Percentiles rank a stretch among this genome's conserved stretches.
Evolutionary conservation across 2,113 vertebrate genomes (phyloP).

Genomic region (Lophius piscatorius): DNA sequence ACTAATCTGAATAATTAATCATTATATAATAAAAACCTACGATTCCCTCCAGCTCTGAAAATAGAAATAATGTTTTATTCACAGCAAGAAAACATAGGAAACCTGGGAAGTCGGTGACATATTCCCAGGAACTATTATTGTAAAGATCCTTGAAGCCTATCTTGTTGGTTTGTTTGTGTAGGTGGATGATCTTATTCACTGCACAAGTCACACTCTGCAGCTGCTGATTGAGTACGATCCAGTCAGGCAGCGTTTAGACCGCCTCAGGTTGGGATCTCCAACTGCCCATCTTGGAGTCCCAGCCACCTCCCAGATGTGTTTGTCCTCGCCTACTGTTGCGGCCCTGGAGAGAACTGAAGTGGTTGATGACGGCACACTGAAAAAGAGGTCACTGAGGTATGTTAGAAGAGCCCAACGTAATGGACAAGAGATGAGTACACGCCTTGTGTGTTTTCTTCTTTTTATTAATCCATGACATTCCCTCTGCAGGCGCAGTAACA

Average conservation of each 20-base stretch:
- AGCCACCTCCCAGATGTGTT: conserved; percentile 82
- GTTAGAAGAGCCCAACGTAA: not conserved
- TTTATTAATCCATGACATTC: not conserved
- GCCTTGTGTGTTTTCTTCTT: not conserved
- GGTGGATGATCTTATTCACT: conserved; percentile 91
- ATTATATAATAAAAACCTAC: too few relatives aligned
- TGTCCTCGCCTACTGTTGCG: conserved; percentile 77
- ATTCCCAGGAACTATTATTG: not conserved
- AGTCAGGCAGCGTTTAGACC: conserved; percentile 87
- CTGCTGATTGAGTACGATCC: conserved; percentile 95
- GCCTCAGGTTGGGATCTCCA: conserved; percentile 83
- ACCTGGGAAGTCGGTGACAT: not conserved
- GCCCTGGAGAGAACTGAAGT: conserved; percentile 86
- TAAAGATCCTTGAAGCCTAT: not conserved
- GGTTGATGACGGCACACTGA: conserved; percentile 83
- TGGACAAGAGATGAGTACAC: not conserved
- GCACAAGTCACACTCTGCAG: conserved; percentile 91
- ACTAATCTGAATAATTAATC: too few relatives aligned
- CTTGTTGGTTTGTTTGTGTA: conserved; percentile 50
- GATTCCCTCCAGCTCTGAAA: too few relatives aligned
- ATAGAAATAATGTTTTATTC: not conserved
- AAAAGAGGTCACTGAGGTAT: conserved; percentile 90
- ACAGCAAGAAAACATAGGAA: not conserved
- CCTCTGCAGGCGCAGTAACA: conserved; percentile 89
- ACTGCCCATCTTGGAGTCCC: conserved; percentile 66